A percentile compares a stretch with the other conserved stretches of the same genome.
Conservation (phyloP, 2,888 invertebrate species). For the Mesopsocus fuscifrons region DNA sequence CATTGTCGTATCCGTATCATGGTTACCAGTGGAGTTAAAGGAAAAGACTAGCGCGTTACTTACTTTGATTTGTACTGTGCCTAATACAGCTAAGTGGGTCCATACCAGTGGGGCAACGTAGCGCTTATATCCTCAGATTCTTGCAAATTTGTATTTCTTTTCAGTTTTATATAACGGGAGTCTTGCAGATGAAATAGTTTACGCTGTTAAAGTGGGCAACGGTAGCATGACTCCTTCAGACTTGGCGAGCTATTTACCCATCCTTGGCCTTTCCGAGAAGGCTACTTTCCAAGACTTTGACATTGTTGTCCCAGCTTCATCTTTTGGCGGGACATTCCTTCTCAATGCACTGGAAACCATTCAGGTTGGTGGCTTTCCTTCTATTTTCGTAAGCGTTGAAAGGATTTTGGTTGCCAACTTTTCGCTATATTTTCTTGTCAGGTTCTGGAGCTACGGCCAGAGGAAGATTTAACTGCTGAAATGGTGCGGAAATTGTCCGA, state of each 20-base stretch:
- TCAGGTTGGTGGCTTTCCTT: background rate
- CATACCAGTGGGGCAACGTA: no score
- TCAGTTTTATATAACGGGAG: slow-evolving; percentile 24
- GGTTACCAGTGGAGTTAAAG: no score
- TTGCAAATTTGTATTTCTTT: no score
- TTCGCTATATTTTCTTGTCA: slow-evolving; percentile 21
- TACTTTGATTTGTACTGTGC: no score
- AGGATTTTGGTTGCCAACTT: slow-evolving; percentile 22
- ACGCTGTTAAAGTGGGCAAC: slow-evolving; percentile 25
- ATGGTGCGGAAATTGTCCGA: slow-evolving; percentile 11
- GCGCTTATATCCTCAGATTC: no score
- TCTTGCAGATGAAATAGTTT: slow-evolving; percentile 25
- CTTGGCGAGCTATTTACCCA: slow-evolving; percentile 15
- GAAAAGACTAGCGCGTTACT: no score
- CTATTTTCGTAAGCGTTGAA: slow-evolving; percentile 15
- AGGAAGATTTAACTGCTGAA: slow-evolving; percentile 9
- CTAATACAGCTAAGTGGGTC: no score
- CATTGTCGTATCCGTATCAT: no score
- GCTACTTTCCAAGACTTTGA: slow-evolving; percentile 15
- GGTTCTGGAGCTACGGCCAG: slow-evolving; percentile 7
- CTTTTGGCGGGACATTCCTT: slow-evolving; percentile 20
- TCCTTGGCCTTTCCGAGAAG: slow-evolving; percentile 13
- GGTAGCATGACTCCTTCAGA: slow-evolving; percentile 18
- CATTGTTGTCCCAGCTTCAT: slow-evolving; percentile 18
- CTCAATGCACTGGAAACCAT: slow-evolving; percentile 14